phyloP scores from a whole-genome alignment of 2,113 vertebrate genomes.

The Dasyurus viverrinus region DNA sequence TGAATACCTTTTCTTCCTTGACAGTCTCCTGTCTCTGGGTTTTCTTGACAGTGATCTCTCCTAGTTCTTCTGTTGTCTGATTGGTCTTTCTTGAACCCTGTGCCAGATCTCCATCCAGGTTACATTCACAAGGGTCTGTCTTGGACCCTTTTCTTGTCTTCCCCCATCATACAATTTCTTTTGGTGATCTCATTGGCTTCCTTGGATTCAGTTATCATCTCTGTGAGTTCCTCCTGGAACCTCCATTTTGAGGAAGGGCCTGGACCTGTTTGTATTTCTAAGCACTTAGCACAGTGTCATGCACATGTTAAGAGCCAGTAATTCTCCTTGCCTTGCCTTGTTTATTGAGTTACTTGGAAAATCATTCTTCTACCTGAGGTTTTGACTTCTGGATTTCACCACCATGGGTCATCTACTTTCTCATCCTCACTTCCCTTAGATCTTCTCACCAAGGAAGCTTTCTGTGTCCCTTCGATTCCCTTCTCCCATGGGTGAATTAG shows the following conservation, averaged over 20 bases:
- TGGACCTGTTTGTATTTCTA: background rate
- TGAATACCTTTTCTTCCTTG: background rate
- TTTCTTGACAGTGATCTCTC: background rate
- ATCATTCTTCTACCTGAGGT: background rate
- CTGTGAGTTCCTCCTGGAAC: background rate
- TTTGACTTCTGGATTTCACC: background rate
- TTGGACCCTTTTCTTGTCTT: background rate
- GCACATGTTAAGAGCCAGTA: too few relatives aligned
- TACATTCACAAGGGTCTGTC: background rate
- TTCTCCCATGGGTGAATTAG: background rate
- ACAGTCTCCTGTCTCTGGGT: background rate
- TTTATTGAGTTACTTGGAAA: too few relatives aligned
- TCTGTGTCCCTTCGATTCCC: background rate
- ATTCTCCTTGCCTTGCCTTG: too few relatives aligned
- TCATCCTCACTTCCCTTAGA: background rate
- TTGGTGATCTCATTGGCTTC: background rate
- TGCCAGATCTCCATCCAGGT: background rate
- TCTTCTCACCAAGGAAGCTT: background rate
- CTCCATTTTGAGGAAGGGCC: background rate
- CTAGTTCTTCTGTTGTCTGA: background rate
- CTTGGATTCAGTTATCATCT: background rate
- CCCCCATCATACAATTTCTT: background rate
- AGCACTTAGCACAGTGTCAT: too few relatives aligned
- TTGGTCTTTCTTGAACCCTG: background rate
- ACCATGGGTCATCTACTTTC: background rate